Conservation (phyloP, 53 echinoderm and acorn worm genomes). For the Holothuria scabra region DNA sequence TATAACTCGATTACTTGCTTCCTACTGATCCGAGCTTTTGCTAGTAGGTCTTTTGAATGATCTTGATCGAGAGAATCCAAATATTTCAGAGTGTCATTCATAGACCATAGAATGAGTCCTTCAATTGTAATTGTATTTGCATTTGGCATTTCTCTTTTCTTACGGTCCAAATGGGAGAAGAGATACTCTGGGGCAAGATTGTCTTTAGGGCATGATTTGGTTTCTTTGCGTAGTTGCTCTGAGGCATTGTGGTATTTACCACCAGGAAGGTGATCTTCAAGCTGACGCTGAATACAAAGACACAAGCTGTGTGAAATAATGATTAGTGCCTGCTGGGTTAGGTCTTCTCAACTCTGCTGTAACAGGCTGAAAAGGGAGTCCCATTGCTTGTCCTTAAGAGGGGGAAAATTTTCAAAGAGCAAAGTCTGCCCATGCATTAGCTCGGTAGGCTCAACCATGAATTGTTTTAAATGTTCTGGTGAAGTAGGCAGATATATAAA, state of each 20-base stretch:
- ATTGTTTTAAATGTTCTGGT: constrained; percentile 44
- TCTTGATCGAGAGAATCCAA: constrained; percentile 19
- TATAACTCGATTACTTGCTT: constrained; percentile 24
- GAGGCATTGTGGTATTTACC: constrained; percentile 47
- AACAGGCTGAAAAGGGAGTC: constrained; percentile 46
- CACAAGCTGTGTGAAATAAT: constrained; percentile 62
- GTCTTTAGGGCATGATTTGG: constrained; percentile 51
- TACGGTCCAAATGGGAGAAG: constrained; percentile 55
- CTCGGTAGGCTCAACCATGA: constrained; percentile 57
- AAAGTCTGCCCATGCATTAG: constrained; percentile 42
- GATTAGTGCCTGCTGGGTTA: constrained; percentile 52
- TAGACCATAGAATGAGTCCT: constrained; percentile 46
- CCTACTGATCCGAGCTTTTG: neutral
- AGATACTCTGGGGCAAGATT: constrained; percentile 58
- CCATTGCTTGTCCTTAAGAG: constrained; percentile 56
- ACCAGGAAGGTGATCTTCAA: constrained; percentile 59
- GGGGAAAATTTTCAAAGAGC: constrained; percentile 49
- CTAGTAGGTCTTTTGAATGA: constrained; percentile 19
- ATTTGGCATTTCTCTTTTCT: constrained; percentile 60
- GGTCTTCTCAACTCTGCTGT: constrained; percentile 18
- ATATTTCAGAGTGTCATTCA: constrained; percentile 27
- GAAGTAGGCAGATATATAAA: constrained; percentile 43
- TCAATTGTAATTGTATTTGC: constrained; percentile 49
- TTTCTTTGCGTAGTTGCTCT: constrained; percentile 17
- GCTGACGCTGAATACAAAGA: constrained; percentile 56